Base-by-base conservation (phyloP, 2,113 vertebrate genomes). In the Epinephelus fuscoguttatus region DNA sequence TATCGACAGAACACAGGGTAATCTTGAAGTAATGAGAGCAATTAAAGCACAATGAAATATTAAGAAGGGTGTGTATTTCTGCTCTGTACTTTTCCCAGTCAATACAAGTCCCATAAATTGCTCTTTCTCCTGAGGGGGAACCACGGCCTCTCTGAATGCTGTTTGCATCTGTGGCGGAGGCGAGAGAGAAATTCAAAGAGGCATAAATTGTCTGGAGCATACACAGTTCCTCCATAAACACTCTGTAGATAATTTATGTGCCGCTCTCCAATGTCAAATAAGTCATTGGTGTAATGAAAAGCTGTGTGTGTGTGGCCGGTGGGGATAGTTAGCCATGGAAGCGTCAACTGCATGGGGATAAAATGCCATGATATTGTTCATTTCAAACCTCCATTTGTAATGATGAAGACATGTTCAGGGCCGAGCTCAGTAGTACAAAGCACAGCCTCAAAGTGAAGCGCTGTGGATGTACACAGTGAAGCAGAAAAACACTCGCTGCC, bases 41-140 rank as follows among this genome's bases (percentile, higher is more conserved):
- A 92, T 88, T 88, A 88, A 86, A 81, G 69, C 59, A 23, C 55
- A 42, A 59, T 88, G 69, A 81, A 87, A 89, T 84, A 92, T 92
- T 90, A 86, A 87, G 84, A 69, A 67, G 84, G 64, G 17, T 10
- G 63, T 64, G 72, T 84, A 79, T 87, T 76, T 84, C 78, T 88
- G 55, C 53, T 60, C 81, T 71, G 42, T 67, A 59, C 70, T 83
- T 13, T 63, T 45, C 74, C 53, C 63, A 45, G 42, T 45, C 42
- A 45, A 45, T 45, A 45, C 42, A 60, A 84, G 61, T 13, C 56
- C 23, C 45, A 67, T 61, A 75, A 80, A 57, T 74, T 78, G 63
- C 57, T 40, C 30, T 50, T 53, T 50, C 30, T 61, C 74, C 60
- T 62, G 1, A n/a, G 75, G 63, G 50, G 69, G 49, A 17, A 21